phyloP scores from a whole-genome alignment of 2,888 invertebrate species.

The Bembecia ichneumoniformis region DNA sequence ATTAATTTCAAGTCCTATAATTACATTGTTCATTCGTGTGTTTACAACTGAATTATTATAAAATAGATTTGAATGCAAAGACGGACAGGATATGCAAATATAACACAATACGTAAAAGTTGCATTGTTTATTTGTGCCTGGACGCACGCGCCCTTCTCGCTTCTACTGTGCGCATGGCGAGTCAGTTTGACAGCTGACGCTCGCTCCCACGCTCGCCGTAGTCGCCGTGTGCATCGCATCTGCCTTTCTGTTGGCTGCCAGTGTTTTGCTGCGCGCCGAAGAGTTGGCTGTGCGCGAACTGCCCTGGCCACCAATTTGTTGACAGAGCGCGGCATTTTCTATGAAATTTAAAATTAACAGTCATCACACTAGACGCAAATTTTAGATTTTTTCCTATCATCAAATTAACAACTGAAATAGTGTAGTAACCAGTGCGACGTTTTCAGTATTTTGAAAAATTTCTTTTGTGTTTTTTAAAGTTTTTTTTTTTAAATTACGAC shows the following conservation, averaged over 20 bases:
- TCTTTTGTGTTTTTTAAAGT: too few species aligned
- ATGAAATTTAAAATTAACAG: slow-evolving; percentile 1
- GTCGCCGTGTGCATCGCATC: slow-evolving; percentile 2
- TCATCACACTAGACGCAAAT: neutral
- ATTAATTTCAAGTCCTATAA: too few species aligned
- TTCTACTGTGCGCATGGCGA: slow-evolving; percentile 22
- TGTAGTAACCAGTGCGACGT: too few species aligned
- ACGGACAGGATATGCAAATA: too few species aligned
- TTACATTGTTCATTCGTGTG: too few species aligned
- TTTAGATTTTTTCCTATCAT: too few species aligned
- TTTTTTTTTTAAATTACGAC: too few species aligned
- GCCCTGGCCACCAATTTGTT: neutral
- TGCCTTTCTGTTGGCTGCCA: slow-evolving; percentile 19
- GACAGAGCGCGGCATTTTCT: slow-evolving; percentile 18
- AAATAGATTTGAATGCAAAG: too few species aligned
- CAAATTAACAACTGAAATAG: too few species aligned
- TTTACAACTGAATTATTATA: too few species aligned
- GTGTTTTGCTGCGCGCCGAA: slow-evolving; percentile 46
- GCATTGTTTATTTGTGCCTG: slow-evolving; percentile 8
- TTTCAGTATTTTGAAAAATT: too few species aligned
- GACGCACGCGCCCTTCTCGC: slow-evolving; percentile 30
- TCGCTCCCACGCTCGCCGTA: slow-evolving; percentile 22
- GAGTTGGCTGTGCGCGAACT: slow-evolving; percentile 36
- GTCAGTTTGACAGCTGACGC: slow-evolving; percentile 19
- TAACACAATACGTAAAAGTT: neutral